phyloP scores from a whole-genome alignment of 35 echinoderm and acorn worm species.

The Heliocidaris erythrogramma region DNA sequence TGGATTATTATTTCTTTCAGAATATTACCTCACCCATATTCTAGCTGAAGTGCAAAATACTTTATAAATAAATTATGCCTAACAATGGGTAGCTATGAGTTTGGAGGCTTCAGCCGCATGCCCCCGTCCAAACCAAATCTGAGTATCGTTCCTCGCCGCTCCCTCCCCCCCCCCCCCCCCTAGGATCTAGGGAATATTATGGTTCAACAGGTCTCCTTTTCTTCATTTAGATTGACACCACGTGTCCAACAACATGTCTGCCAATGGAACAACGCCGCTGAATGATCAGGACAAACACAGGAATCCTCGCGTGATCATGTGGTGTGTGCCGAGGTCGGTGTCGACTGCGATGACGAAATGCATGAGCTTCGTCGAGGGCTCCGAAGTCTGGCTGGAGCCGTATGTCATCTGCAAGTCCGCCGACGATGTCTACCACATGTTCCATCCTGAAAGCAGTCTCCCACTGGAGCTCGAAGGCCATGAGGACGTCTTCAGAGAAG shows the following conservation, averaged over 20 bases:
- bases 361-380: constrained; percentile 67
- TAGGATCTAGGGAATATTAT: too few species aligned
- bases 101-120: too few species aligned
- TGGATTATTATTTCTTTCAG: too few species aligned
- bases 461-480: constrained; percentile 7
- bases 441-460: background rate
- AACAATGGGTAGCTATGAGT: too few species aligned
- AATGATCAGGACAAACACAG: background rate
- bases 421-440: background rate
- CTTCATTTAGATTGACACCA: too few species aligned
- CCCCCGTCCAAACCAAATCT: too few species aligned
- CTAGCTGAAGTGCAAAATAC: too few species aligned
- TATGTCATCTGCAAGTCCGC: constrained; percentile 26
- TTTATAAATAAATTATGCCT: too few species aligned
- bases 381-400: constrained; percentile 59
- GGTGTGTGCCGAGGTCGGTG: constrained; percentile 62
- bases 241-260: background rate
- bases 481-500: background rate
- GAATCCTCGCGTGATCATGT: constrained; percentile 50
- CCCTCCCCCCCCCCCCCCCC: too few species aligned
- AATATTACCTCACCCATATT: too few species aligned
- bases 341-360: constrained; percentile 72
- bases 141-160: too few species aligned
- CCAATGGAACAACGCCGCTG: background rate
- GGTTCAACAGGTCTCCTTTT: too few species aligned